These are phyloP conservation scores for Aromia moschata DNA, from an alignment of 2,888 invertebrate species.

Conservation along the genomic window DNA sequence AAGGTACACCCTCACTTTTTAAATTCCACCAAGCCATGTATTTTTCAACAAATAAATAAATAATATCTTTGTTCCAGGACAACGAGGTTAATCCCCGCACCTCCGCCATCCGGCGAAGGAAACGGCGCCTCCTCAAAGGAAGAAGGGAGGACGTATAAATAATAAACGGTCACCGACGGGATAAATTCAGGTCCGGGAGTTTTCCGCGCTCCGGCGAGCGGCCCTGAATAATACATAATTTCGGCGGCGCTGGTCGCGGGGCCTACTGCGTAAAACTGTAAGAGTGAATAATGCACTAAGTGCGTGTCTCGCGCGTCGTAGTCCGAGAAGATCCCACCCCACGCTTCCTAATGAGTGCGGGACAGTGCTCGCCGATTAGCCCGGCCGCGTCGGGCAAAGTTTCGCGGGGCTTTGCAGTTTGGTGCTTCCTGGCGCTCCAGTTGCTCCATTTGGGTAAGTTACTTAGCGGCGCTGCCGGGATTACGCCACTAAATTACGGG, in stretches of 20 bases:
- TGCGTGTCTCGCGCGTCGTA: conserved; percentile 28
- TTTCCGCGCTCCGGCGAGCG: conserved; percentile 29
- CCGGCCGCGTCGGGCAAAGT: conserved; percentile 33
- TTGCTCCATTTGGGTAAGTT: conserved; percentile 36
- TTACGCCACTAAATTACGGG: conserved; percentile 19
- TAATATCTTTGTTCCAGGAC: conserved; percentile 25
- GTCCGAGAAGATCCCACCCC: conserved; percentile 25
- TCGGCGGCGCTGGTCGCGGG: conserved; percentile 17
- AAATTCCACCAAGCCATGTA: no score
- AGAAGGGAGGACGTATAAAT: conserved; percentile 30
- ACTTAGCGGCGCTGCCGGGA: conserved; percentile 16
- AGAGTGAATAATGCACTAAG: conserved; percentile 41
- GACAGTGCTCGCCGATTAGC: conserved; percentile 39
- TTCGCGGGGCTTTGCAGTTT: conserved; percentile 31
- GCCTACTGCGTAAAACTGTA: conserved; percentile 30
- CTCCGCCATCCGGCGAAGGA: conserved; percentile 1
- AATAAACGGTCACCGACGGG: conserved; percentile 32
- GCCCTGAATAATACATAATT: conserved; percentile 34
- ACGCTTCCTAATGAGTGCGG: conserved; percentile 37
- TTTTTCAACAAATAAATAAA: no score
- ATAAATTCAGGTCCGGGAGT: conserved; percentile 32
- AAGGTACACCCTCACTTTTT: no score
- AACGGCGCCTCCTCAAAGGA: conserved; percentile 23
- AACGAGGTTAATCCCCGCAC: conserved; percentile 23
- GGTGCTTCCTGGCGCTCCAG: conserved; percentile 30